These are phyloP conservation scores for Tipula helvola DNA, from an alignment of 2,888 invertebrate genomes.

Conservation along the genomic window DNA sequence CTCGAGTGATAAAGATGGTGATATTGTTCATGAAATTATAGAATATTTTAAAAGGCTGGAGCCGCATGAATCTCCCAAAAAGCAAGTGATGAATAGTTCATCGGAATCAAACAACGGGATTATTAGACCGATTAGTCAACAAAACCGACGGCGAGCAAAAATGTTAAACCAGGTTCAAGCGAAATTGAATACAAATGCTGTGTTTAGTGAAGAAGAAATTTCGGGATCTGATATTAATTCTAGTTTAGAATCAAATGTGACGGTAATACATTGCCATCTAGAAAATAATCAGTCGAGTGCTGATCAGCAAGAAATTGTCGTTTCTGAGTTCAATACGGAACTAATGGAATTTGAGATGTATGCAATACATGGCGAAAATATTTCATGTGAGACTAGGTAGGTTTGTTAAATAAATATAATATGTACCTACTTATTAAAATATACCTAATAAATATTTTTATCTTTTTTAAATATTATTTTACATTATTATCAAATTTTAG, in stretches of 20 bases:
- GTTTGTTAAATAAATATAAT: too few species aligned
- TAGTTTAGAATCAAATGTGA: neutral
- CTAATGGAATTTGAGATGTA: neutral
- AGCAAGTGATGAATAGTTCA: neutral
- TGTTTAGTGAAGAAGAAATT: neutral
- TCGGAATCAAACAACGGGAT: neutral
- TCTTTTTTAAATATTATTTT: too few species aligned
- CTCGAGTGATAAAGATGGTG: neutral
- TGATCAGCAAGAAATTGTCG: neutral
- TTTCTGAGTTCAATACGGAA: neutral
- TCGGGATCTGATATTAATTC: neutral
- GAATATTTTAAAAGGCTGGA: neutral
- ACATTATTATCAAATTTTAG: too few species aligned
- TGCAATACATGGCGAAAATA: neutral
- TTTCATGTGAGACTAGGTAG: neutral
- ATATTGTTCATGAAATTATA: neutral
- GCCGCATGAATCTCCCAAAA: neutral
- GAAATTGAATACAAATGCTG: neutral
- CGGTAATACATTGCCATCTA: neutral
- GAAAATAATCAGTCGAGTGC: neutral
- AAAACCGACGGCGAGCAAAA: neutral
- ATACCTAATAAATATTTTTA: too few species aligned
- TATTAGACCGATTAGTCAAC: neutral
- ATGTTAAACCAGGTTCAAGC: neutral
- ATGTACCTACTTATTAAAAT: too few species aligned